Evolutionary conservation across 1,140 invertebrate species (phyloP), one percentile per base, ranked within the genome.

Genomic region (Agrypnia vestita): DNA sequence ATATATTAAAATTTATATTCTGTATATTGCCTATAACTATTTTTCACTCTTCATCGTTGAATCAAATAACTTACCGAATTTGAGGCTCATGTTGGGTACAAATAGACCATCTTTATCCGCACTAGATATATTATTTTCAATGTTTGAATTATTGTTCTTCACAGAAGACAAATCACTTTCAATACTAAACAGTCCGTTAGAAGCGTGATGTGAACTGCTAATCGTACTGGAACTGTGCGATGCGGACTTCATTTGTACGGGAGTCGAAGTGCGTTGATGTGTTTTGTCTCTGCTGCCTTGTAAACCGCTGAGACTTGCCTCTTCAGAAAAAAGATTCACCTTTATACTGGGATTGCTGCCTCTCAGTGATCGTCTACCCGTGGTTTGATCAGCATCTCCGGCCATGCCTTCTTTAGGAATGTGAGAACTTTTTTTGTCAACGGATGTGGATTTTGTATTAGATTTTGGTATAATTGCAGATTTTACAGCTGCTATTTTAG

Each of bases 111-210:
- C 87, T 79, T 86, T 88, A 62, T 89, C 88, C 43, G 86, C 86
- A 13, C 85, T 86, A 81, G 89, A 89, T 84, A 87, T 85, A 81
- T 89, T 89, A 64, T 84, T 86, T 51, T 86, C 85, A 21, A 86
- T 88, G 80, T 86, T 87, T 8, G 89, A 89, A 43, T 87, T 88
- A 43, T 87, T 88, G 59, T 86, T 86, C 84, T 89, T 90, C 1
- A 91, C 90, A 1, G 90, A 90, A 0, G 90, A 91, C 73, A 91
- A 82, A 78, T 91, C 90, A 73, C 89, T 89, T 61, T 86, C 89
- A 59, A 89, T 89, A 78, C 87, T 87, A 76, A 91, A 90, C 61
- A 90, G 82, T 4, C 88, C 85, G 61, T 89, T 88, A 25, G 88
- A 89, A 21, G 84, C 59, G 12, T 71, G 49, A 47, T 79, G 84